Evolutionary conservation across 2,113 vertebrate genomes (phyloP).

Genomic region (Lophius piscatorius): DNA sequence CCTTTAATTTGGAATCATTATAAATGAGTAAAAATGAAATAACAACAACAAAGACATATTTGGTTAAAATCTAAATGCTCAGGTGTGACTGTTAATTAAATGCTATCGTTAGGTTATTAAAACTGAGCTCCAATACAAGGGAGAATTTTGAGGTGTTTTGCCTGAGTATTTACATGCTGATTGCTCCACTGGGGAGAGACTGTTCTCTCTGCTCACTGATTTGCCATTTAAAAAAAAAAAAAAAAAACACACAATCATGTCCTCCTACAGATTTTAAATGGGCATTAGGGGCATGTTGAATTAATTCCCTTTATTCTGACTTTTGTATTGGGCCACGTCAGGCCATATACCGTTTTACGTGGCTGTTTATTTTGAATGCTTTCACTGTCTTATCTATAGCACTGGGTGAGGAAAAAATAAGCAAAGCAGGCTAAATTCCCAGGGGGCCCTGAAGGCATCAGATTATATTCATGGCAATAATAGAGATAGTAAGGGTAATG

Average conservation of each 20-base stretch:
- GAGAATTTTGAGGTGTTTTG: slow-evolving; percentile 68
- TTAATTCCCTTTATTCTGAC: slow-evolving; percentile 9
- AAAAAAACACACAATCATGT: slow-evolving; percentile 23
- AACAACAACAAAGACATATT: slow-evolving; percentile 67
- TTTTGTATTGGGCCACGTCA: background rate
- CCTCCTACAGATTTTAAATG: slow-evolving; percentile 15
- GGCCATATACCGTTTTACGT: background rate
- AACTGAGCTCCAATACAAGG: slow-evolving; percentile 53
- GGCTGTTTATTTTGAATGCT: slow-evolving; percentile 13
- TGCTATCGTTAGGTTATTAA: slow-evolving; percentile 68
- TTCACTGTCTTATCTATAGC: background rate
- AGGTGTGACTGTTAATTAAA: slow-evolving; percentile 77
- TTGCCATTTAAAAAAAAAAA: slow-evolving; percentile 47
- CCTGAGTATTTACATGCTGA: slow-evolving; percentile 66
- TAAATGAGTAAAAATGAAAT: slow-evolving; percentile 63
- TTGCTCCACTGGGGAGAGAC: slow-evolving; percentile 55
- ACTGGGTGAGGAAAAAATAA: background rate
- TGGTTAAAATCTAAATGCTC: slow-evolving; percentile 71
- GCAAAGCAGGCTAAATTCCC: background rate
- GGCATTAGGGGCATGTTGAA: slow-evolving; percentile 27
- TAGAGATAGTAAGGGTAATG: no score
- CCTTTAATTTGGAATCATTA: slow-evolving; percentile 77
- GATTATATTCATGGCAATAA: no score
- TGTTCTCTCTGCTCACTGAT: slow-evolving; percentile 27
- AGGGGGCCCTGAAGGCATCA: background rate